Evolutionary conservation across 2,888 invertebrate genomes (phyloP), one percentile per base, ranked within the genome.

Genomic region (Plebejus melissa): DNA sequence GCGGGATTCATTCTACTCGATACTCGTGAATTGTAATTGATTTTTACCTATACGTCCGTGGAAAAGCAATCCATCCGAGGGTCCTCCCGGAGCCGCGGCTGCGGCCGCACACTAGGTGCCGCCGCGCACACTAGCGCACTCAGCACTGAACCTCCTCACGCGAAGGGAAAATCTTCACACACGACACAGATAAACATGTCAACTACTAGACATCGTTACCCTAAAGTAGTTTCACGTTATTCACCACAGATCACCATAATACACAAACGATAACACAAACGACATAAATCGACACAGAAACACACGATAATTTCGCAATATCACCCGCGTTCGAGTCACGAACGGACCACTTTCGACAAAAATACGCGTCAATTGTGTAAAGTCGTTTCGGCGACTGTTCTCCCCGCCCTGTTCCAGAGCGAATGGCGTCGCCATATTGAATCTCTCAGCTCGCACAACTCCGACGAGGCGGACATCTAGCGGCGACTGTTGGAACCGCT

Each of bases 171-270:
- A 93, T 93, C 93, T 93, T 93, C 93, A 93, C 91, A 93, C 91
- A 93, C 93, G 92, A 90, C 91, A 93, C 93, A 93, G 93, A 93
- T 93, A 93, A 93, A 93, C 93, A 93, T 93, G 93, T 93, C 93
- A 93, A 93, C 91, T 91, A 86, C 90, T 92, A 92, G 90, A 93
- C 93, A 93, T 93, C 90, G 92, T 93, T 92, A 91, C 92, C 90
- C 88, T 89, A 91, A 90, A 90, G 89, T 90, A 87, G 88, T 90
- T 90, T 87, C 90, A 91, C 91, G 90, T 87, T 92, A 90, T 89
- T 88, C 91, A 91, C 88, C 86, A 91, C 88, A 85, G 84, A 88
- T 83, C 90, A 93, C 90, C 82, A 89, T 88, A 84, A 83, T 79
- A 80, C 93, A 89, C 90, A 86, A 84, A 88, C 85, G 78, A 88